Evolutionary conservation across 2,113 vertebrate species (phyloP).

Genomic region (Halichoeres trimaculatus): DNA sequence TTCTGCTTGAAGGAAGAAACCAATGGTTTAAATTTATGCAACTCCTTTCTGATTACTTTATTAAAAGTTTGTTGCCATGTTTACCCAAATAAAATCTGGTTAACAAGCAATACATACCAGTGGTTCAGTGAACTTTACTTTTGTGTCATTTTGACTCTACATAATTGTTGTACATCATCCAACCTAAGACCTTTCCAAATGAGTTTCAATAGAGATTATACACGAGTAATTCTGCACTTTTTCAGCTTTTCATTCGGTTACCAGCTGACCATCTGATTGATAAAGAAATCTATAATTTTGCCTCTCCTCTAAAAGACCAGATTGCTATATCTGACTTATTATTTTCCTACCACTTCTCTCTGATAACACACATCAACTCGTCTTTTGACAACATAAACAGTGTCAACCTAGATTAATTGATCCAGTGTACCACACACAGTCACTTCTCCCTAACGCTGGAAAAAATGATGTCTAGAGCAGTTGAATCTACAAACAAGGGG

Average conservation of each 20-base stretch:
- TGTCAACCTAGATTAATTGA: slow-evolving; percentile 60
- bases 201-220: too few relatives aligned
- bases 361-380: slow-evolving; percentile 64
- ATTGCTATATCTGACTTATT: slow-evolving; percentile 44
- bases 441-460: slow-evolving; percentile 17
- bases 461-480: not conserved
- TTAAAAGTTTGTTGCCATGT: too few relatives aligned
- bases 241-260: slow-evolving; percentile 10
- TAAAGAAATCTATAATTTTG: not conserved
- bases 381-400: slow-evolving; percentile 61
- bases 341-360: slow-evolving; percentile 35
- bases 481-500: not conserved
- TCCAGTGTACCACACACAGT: slow-evolving; percentile 20
- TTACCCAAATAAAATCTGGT: too few relatives aligned
- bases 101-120: too few relatives aligned
- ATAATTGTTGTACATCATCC: too few relatives aligned
- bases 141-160: too few relatives aligned
- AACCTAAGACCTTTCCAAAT: too few relatives aligned
- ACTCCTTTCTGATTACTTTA: too few relatives aligned
- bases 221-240: not conserved
- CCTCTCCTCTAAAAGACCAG: slow-evolving; percentile 24
- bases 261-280: slow-evolving; percentile 52
- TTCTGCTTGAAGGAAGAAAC: too few relatives aligned
- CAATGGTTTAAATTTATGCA: too few relatives aligned
- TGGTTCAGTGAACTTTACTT: too few relatives aligned